These are phyloP conservation scores for Abrostola triplasia DNA, from an alignment of 2,888 invertebrate genomes.

Conservation along the genomic window DNA sequence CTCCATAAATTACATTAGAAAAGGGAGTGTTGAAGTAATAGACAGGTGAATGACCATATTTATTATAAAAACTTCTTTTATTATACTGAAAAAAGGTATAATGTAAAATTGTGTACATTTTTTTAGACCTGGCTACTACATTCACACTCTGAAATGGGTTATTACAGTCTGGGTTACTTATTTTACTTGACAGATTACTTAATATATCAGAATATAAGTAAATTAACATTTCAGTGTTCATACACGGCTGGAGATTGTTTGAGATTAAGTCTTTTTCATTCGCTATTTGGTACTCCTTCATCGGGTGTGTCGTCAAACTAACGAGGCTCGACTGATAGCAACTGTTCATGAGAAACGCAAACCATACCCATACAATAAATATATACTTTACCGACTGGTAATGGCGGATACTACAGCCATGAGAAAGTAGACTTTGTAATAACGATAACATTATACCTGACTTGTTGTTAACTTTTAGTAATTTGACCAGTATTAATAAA, in stretches of 20 bases:
- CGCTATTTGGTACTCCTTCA: conserved; percentile 46
- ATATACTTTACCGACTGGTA: conserved; percentile 22
- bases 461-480: conserved; percentile 34
- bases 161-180: conserved; percentile 1
- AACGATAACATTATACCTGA: conserved; percentile 32
- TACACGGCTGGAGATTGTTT: too few species aligned
- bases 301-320: conserved; percentile 57
- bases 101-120: too few species aligned
- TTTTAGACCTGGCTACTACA: too few species aligned
- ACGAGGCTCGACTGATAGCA: conserved; percentile 58
- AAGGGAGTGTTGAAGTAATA: conserved; percentile 27
- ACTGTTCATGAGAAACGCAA: conserved; percentile 58
- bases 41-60: conserved; percentile 17
- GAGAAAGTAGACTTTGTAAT: conserved; percentile 25
- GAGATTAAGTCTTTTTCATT: conserved; percentile 41
- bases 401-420: conserved; percentile 21
- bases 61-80: conserved; percentile 11
- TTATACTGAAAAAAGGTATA: conserved; percentile 22
- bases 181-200: too few species aligned
- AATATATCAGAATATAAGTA: too few species aligned
- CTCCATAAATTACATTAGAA: conserved; percentile 14
- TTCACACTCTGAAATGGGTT: background rate
- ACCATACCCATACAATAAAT: conserved; percentile 70
- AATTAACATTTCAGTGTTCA: too few species aligned
- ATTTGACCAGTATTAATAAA: conserved; percentile 20